These are phyloP conservation scores for Phytoseiulus persimilis DNA, from an alignment of 2,888 invertebrate species.

Conservation along the genomic window DNA sequence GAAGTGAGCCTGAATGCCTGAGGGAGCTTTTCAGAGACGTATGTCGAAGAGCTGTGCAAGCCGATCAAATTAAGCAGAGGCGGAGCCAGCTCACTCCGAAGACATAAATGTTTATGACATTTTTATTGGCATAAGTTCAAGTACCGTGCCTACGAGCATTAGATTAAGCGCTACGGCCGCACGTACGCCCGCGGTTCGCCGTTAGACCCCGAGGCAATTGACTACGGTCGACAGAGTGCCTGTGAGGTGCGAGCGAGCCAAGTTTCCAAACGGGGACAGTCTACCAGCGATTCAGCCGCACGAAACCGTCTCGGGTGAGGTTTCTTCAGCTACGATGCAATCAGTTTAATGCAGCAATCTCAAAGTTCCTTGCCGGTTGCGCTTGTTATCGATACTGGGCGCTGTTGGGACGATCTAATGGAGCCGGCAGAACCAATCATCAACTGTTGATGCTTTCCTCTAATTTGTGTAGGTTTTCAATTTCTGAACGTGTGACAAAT, in stretches of 20 bases:
- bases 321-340: not conserved
- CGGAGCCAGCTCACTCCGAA: not conserved
- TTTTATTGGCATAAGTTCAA: slow-evolving; percentile 32
- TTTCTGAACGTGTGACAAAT: no score
- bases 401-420: not conserved
- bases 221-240: not conserved
- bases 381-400: not conserved
- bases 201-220: not conserved
- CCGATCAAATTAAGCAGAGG: slow-evolving; percentile 6
- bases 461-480: no score
- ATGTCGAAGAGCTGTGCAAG: not conserved
- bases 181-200: not conserved
- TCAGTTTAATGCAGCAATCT: not conserved
- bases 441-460: no score
- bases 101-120: slow-evolving; percentile 39
- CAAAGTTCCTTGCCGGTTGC: not conserved
- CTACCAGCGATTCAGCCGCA: not conserved
- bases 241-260: not conserved
- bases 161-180: not conserved
- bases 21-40: not conserved
- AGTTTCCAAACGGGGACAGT: not conserved
- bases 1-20: not conserved
- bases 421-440: no score
- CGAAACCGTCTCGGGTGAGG: not conserved
- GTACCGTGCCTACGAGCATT: not conserved